Percentiles rank a stretch among this genome's conserved stretches.
These are phyloP conservation scores for Orthosia cruda DNA, from an alignment of 2,888 invertebrate species.

Conservation along the genomic window DNA sequence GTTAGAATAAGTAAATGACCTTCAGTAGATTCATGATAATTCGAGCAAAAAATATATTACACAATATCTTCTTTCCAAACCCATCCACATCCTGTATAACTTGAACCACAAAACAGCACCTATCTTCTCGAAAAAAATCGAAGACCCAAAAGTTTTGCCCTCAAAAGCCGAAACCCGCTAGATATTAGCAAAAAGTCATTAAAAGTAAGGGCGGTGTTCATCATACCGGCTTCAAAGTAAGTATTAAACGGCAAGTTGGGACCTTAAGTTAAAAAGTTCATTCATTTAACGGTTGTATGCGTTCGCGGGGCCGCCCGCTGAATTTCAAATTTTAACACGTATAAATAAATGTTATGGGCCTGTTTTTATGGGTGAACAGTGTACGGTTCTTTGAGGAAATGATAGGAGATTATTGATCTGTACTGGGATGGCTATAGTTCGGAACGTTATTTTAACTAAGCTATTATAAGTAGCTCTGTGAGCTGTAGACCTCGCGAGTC, in stretches of 20 bases:
- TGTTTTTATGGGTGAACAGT: slow-evolving; percentile 17
- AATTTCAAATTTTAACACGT: slow-evolving; percentile 85
- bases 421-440: not conserved
- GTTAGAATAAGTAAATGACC: too few relatives aligned
- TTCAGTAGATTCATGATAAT: too few relatives aligned
- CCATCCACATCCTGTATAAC: slow-evolving; percentile 22
- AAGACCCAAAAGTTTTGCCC: slow-evolving; percentile 78
- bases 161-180: slow-evolving; percentile 81
- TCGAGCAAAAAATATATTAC: not conserved
- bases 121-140: slow-evolving; percentile 64
- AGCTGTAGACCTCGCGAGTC: too few relatives aligned
- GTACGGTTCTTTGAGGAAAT: not conserved
- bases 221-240: slow-evolving; percentile 89
- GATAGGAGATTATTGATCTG: not conserved
- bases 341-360: slow-evolving; percentile 63
- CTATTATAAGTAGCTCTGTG: too few relatives aligned
- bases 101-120: slow-evolving; percentile 20
- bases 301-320: slow-evolving; percentile 77
- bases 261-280: slow-evolving; percentile 91
- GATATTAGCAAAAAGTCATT: slow-evolving; percentile 92
- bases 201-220: slow-evolving; percentile 91
- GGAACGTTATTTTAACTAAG: not conserved
- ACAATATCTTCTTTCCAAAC: not conserved
- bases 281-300: slow-evolving; percentile 91
- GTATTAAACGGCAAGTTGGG: slow-evolving; percentile 86